A percentile compares a stretch with the other conserved stretches of the same genome.
Evolutionary conservation across 2,113 vertebrate species (phyloP).

Genomic region (Alethe castanea): DNA sequence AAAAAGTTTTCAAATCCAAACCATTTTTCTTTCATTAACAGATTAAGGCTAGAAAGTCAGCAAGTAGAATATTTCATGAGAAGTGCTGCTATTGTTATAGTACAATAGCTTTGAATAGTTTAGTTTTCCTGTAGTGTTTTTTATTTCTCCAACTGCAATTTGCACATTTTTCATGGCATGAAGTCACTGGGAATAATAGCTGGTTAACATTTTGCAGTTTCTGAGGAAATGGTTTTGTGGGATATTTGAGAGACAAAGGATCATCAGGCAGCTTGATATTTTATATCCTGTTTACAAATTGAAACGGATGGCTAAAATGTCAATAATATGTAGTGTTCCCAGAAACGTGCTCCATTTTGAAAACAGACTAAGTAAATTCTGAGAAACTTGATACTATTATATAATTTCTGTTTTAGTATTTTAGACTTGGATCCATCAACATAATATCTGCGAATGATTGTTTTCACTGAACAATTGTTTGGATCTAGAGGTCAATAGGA

Average conservation of each 20-base stretch:
- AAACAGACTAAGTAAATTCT: neutral
- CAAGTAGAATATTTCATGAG: neutral
- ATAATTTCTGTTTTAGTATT: neutral
- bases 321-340: neutral
- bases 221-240: neutral
- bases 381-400: neutral
- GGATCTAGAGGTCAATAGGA: neutral
- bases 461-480: neutral
- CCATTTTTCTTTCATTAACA: neutral
- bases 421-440: neutral
- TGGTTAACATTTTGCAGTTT: neutral
- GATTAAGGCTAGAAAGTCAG: neutral
- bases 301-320: neutral
- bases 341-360: neutral
- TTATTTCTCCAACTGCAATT: constrained; percentile 10
- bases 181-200: neutral
- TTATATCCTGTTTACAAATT: constrained; percentile 13
- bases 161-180: neutral
- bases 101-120: constrained; percentile 2
- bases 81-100: constrained; percentile 3
- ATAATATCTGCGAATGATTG: neutral
- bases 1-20: neutral
- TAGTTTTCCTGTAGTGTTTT: neutral
- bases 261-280: constrained; percentile 6
- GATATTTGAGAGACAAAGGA: constrained; percentile 19